phyloP scores from a whole-genome alignment of 2,888 invertebrate genomes.

The Hartigia nigra region DNA sequence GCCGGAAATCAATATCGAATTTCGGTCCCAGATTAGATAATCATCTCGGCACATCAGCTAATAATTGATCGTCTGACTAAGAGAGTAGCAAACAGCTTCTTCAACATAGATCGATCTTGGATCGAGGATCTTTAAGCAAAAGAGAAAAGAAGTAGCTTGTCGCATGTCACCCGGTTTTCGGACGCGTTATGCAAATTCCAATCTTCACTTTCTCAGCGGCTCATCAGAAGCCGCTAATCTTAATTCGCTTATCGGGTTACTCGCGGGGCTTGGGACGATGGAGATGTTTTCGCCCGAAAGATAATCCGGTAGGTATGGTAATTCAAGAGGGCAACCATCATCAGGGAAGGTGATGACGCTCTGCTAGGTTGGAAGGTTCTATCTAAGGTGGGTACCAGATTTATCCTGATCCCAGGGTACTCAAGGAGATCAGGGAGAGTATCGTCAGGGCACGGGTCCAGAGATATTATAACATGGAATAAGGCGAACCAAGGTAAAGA shows the following conservation, averaged over 20 bases:
- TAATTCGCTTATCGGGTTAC: slow-evolving; percentile 66
- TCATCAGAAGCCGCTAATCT: slow-evolving; percentile 62
- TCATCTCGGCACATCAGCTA: background rate
- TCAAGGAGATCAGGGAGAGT: background rate
- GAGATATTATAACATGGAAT: slow-evolving; percentile 39
- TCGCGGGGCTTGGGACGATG: slow-evolving; percentile 47
- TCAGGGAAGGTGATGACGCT: background rate
- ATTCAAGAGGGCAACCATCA: slow-evolving; percentile 47
- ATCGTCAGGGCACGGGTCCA: slow-evolving; percentile 7
- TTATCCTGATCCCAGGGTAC: background rate
- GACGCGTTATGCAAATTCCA: slow-evolving; percentile 53
- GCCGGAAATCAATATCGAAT: background rate
- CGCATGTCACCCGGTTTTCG: slow-evolving; percentile 45
- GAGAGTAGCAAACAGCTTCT: background rate
- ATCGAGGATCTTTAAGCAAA: background rate
- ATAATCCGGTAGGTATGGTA: slow-evolving; percentile 64
- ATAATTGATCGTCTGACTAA: background rate
- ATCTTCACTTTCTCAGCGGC: slow-evolving; percentile 57
- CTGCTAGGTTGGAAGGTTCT: background rate
- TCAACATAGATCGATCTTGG: background rate
- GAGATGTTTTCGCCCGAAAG: slow-evolving; percentile 61
- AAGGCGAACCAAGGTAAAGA: slow-evolving; percentile 41
- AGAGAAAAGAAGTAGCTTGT: slow-evolving; percentile 21
- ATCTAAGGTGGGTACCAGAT: background rate
- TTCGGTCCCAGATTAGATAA: background rate